These are phyloP conservation scores for Stenodera caucasica DNA, from an alignment of 2,888 invertebrate species.

Conservation along the genomic window DNA sequence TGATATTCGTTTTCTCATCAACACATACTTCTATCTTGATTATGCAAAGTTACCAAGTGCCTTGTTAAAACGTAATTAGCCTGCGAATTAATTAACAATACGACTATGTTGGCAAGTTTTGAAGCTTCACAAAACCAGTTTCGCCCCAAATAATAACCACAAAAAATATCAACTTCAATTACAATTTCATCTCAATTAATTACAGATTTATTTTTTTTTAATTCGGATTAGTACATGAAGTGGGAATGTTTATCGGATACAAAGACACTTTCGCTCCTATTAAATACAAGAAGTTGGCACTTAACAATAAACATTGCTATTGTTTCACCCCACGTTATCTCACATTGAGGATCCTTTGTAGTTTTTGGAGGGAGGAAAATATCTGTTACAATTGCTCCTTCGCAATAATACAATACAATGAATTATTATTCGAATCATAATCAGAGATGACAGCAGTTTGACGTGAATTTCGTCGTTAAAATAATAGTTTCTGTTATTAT, in stretches of 20 bases:
- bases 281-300: slow-evolving; percentile 37
- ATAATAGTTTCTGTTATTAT: too few relatives aligned
- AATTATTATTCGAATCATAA: slow-evolving; percentile 14
- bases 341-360: slow-evolving; percentile 28
- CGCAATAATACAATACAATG: too few relatives aligned
- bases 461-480: too few relatives aligned
- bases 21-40: slow-evolving; percentile 21
- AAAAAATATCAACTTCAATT: neutral
- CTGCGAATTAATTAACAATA: slow-evolving; percentile 27
- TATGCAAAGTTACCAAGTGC: slow-evolving; percentile 28
- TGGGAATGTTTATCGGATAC: too few relatives aligned
- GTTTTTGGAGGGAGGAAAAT: slow-evolving; percentile 9
- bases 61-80: slow-evolving; percentile 30
- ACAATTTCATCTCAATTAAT: neutral
- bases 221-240: too few relatives aligned
- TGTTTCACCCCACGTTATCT: slow-evolving; percentile 37
- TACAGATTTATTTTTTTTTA: too few relatives aligned
- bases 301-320: slow-evolving; percentile 41
- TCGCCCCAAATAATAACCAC: neutral
- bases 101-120: slow-evolving; percentile 9
- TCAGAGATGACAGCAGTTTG: too few relatives aligned
- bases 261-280: slow-evolving; percentile 39
- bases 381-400: too few relatives aligned
- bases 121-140: neutral
- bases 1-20: slow-evolving; percentile 27